A percentile compares a stretch with the other conserved stretches of the same genome.
Conservation (phyloP, 92 coral and sea anemone species). For the Phenganax stokvisi region DNA sequence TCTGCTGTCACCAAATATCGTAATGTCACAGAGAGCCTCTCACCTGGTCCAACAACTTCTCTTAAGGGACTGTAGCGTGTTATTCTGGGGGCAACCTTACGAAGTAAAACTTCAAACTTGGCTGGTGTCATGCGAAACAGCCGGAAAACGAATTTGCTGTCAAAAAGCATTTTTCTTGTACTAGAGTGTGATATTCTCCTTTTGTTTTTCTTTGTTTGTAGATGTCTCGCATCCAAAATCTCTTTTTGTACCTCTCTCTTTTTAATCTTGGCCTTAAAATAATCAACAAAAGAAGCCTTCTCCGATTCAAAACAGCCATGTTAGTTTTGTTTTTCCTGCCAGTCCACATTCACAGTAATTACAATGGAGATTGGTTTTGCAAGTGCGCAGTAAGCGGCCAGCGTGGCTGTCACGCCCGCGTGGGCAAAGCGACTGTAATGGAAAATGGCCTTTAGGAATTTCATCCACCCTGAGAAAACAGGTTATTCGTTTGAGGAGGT, state of each 20-base stretch:
- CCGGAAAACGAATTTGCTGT: constrained; percentile 17
- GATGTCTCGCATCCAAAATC: constrained; percentile 36
- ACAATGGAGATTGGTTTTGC: too few relatives aligned
- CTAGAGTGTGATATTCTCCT: constrained; percentile 35
- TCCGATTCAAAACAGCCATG: too few relatives aligned
- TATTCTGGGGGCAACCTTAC: constrained; percentile 21
- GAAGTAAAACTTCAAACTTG: constrained; percentile 29
- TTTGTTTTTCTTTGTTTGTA: constrained; percentile 33
- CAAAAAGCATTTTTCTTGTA: constrained; percentile 29
- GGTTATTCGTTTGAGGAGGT: constrained; percentile 41
- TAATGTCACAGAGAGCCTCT: background rate
- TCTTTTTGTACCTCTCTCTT: constrained; percentile 25
- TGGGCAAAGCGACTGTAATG: too few relatives aligned
- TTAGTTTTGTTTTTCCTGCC: too few relatives aligned
- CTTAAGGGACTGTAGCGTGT: background rate
- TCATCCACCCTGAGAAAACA: constrained; percentile 31
- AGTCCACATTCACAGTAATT: too few relatives aligned
- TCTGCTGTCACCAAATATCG: background rate
- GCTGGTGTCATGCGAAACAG: constrained; percentile 33
- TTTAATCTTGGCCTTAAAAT: background rate
- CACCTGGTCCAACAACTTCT: background rate
- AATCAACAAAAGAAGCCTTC: too few relatives aligned
- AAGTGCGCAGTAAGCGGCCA: too few relatives aligned
- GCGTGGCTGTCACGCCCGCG: too few relatives aligned
- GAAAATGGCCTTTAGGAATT: constrained; percentile 1